Percentiles rank a stretch among this genome's conserved stretches.
phyloP scores from a whole-genome alignment of 2,888 invertebrate genomes.

The Dysmachus trigonus region DNA sequence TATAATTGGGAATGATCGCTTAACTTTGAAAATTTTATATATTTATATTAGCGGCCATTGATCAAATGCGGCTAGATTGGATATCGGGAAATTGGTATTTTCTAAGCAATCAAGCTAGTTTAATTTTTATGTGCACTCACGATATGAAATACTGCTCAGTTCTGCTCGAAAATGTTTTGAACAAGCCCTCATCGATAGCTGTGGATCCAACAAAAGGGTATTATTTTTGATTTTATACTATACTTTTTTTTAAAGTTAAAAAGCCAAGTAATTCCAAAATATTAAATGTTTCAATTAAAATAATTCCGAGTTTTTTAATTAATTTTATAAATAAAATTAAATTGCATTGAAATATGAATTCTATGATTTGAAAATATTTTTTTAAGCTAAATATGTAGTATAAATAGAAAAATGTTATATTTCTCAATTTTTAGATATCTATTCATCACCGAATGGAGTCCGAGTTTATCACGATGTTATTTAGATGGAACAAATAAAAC shows the following conservation, averaged over 20 bases:
- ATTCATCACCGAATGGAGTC: slow-evolving; percentile 82
- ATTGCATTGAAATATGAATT: too few relatives aligned
- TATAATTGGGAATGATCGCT: too few relatives aligned
- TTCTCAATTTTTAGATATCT: slow-evolving; percentile 66
- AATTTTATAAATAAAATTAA: too few relatives aligned
- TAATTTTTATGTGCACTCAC: slow-evolving; percentile 76
- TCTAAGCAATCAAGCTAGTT: slow-evolving; percentile 73
- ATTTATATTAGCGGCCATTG: slow-evolving; percentile 68
- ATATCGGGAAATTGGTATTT: slow-evolving; percentile 87
- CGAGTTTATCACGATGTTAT: slow-evolving; percentile 69
- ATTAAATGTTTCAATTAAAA: too few relatives aligned
- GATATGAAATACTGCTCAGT: slow-evolving; percentile 73
- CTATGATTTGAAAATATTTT: too few relatives aligned
- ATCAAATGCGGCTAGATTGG: slow-evolving; percentile 85
- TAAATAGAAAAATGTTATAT: too few relatives aligned
- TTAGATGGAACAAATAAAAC: slow-evolving; percentile 73
- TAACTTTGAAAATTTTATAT: too few relatives aligned
- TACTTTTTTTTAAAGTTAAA: too few relatives aligned
- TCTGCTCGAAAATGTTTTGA: slow-evolving; percentile 72
- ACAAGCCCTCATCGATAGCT: slow-evolving; percentile 78
- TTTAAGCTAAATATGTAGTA: too few relatives aligned
- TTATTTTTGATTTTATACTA: slow-evolving; percentile 30
- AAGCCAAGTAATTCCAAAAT: too few relatives aligned
- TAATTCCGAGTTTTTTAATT: too few relatives aligned
- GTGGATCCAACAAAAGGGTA: slow-evolving; percentile 80